A percentile compares a stretch with the other conserved stretches of the same genome.
Conservation (phyloP, 2,888 invertebrate genomes). For the Cyrtodaria siliqua region DNA sequence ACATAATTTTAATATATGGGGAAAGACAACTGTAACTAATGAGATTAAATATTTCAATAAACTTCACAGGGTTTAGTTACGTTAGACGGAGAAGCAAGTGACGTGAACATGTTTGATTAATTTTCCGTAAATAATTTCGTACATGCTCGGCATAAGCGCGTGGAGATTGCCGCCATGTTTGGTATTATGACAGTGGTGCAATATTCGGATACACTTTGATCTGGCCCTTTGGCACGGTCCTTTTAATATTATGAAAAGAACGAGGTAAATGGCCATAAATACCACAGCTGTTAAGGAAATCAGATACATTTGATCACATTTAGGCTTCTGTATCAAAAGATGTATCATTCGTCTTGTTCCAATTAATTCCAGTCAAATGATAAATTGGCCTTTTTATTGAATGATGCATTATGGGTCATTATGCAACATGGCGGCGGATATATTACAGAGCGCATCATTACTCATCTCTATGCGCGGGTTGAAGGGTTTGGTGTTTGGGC, state of each 20-base stretch:
- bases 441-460: too few relatives aligned
- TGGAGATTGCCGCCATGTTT: constrained; percentile 7
- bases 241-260: constrained; percentile 6
- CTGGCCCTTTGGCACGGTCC: neutral
- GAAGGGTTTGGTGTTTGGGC: too few relatives aligned
- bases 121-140: constrained; percentile 42
- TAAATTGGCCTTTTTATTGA: too few relatives aligned
- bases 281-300: constrained; percentile 7
- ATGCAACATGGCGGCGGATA: too few relatives aligned
- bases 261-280: neutral
- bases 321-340: too few relatives aligned
- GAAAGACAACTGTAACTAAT: neutral
- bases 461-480: too few relatives aligned
- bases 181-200: constrained; percentile 21
- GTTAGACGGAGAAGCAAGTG: constrained; percentile 19
- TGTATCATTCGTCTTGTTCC: too few relatives aligned
- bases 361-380: too few relatives aligned
- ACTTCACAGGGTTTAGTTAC: constrained; percentile 14
- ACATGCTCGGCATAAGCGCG: neutral
- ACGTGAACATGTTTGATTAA: constrained; percentile 33
- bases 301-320: constrained; percentile 4
- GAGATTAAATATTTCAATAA: constrained; percentile 9
- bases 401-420: too few relatives aligned
- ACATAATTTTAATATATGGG: too few relatives aligned
- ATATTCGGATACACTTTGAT: constrained; percentile 27